phyloP scores from a whole-genome alignment of 2,888 invertebrate species.

The Gymnocheta viridis region DNA sequence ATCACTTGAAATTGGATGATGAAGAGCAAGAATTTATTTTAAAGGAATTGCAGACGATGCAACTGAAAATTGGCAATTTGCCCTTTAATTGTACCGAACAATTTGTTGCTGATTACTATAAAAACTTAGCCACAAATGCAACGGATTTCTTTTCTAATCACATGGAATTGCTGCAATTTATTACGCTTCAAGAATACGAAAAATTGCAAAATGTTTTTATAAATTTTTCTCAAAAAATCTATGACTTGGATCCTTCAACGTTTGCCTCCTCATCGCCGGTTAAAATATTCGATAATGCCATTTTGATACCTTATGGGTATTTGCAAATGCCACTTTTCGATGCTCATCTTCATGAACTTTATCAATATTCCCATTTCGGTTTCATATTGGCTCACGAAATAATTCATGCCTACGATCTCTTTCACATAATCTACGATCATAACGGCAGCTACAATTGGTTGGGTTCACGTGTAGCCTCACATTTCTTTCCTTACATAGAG shows the following conservation, averaged over 20 bases:
- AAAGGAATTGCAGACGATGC: constrained; percentile 72
- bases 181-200: constrained; percentile 67
- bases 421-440: constrained; percentile 76
- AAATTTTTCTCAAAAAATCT: constrained; percentile 67
- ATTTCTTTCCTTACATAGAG: constrained; percentile 72
- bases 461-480: constrained; percentile 73
- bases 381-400: constrained; percentile 77
- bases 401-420: constrained; percentile 76
- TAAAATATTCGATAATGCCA: constrained; percentile 76
- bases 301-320: constrained; percentile 76
- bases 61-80: constrained; percentile 76
- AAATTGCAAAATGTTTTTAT: constrained; percentile 67
- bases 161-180: constrained; percentile 73
- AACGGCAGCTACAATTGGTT: constrained; percentile 73
- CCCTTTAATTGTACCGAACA: constrained; percentile 65
- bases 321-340: constrained; percentile 75
- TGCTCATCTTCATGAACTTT: constrained; percentile 67
- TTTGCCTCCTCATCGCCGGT: constrained; percentile 75
- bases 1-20: constrained; percentile 71
- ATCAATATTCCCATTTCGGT: constrained; percentile 75
- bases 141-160: constrained; percentile 74
- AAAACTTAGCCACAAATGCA: constrained; percentile 61
- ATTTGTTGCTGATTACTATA: constrained; percentile 71
- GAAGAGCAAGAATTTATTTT: constrained; percentile 72
- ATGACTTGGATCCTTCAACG: constrained; percentile 71